Percentiles rank a stretch among this genome's conserved stretches.
Evolutionary conservation across 2,888 invertebrate species (phyloP).

Genomic region (Parnassius smintheus): DNA sequence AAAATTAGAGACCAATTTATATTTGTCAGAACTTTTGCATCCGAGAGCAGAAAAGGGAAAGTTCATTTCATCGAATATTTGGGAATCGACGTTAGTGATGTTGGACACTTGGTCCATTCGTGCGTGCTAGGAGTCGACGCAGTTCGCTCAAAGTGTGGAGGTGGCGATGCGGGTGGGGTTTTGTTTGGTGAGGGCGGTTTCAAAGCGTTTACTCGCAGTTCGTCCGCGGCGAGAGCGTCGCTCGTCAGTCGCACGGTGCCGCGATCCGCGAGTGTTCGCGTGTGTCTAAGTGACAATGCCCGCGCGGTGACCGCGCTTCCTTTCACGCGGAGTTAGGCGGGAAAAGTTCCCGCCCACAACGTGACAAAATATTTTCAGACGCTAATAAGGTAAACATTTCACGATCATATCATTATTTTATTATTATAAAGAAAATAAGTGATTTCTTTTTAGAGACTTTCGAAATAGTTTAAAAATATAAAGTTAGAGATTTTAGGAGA

Average conservation of each 20-base stretch:
- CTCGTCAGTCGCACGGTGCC: conserved; percentile 51
- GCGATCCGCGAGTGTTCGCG: conserved; percentile 57
- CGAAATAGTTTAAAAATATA: too few relatives aligned
- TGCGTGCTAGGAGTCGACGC: conserved; percentile 21
- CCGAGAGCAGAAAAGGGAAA: too few relatives aligned
- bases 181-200: conserved; percentile 79
- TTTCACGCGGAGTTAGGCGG: conserved; percentile 68
- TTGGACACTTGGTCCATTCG: conserved; percentile 11
- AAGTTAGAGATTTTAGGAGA: too few relatives aligned
- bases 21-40: too few relatives aligned
- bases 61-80: too few relatives aligned
- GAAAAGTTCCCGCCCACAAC: conserved; percentile 75
- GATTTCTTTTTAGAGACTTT: too few relatives aligned
- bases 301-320: conserved; percentile 73
- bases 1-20: too few relatives aligned
- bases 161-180: conserved; percentile 68
- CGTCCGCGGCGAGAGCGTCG: conserved; percentile 41
- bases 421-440: background rate
- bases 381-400: conserved; percentile 73
- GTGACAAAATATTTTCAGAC: conserved; percentile 80
- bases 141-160: conserved; percentile 17
- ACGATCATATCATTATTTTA: background rate
- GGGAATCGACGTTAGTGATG: conserved; percentile 1
- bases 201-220: conserved; percentile 57
- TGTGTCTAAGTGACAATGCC: conserved; percentile 55